Conservation (phyloP, 2,888 invertebrate genomes). For the Pristionchus japonicus region DNA sequence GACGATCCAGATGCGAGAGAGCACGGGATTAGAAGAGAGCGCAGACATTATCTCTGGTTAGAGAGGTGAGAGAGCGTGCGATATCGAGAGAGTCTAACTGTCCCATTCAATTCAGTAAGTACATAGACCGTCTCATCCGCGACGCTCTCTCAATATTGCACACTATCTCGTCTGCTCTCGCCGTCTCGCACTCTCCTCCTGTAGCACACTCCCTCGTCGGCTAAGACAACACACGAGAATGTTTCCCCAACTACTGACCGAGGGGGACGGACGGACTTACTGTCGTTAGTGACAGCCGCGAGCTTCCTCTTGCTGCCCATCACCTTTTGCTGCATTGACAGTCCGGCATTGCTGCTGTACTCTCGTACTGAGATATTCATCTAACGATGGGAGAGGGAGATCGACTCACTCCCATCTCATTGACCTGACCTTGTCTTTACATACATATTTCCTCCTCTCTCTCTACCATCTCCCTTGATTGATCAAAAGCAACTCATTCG, state of each 20-base stretch:
- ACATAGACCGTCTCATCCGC: slow-evolving; percentile 3
- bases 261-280: slow-evolving; percentile 3
- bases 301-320: background rate
- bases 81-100: slow-evolving; percentile 1
- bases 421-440: slow-evolving; percentile 41
- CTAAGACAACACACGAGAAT: background rate
- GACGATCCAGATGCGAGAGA: background rate
- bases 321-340: background rate
- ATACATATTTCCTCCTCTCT: slow-evolving; percentile 15
- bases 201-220: background rate
- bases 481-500: slow-evolving; percentile 8
- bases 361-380: slow-evolving; percentile 34
- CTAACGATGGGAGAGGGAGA: background rate
- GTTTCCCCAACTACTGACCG: slow-evolving; percentile 40
- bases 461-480: background rate
- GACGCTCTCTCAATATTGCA: background rate
- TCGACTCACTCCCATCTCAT: slow-evolving; percentile 34
- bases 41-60: background rate
- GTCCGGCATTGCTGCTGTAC: background rate
- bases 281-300: slow-evolving; percentile 21
- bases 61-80: background rate
- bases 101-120: slow-evolving; percentile 40
- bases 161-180: background rate
- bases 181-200: background rate
- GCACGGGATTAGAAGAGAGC: background rate